Evolutionary conservation across 1,140 invertebrate species (phyloP), one percentile per base, ranked within the genome.

Genomic region (Drosophila pachea): DNA sequence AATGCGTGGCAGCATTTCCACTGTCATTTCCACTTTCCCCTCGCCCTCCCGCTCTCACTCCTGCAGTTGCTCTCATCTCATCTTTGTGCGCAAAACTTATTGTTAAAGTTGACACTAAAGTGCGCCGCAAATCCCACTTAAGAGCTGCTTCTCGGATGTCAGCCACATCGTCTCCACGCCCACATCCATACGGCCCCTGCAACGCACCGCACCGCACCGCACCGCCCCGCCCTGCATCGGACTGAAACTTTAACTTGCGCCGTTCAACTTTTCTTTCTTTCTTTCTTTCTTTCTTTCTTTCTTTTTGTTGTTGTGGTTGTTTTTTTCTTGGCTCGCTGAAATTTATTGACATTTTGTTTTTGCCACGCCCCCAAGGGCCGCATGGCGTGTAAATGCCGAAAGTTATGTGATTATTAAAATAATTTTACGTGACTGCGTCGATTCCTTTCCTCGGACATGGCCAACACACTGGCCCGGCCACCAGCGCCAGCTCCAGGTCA

Each of bases 351-450:
- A 84, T 84, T 84, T 84, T 78, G 75, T 84, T 83, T 68, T 22
- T 54, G 61, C 32, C 53, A 7, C 7, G 12, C 35, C 76, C 76
- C 75, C 70, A 68, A 67, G 76, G 73, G 64, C 62, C 64, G 81
- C 64, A 73, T 52, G 81, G 73, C 76, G 76, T 84, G 76, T 84
- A 84, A 86, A 84, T 86, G 81, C 81, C 81, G 73, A 84, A 84
- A 84, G 81, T 84, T 84, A 84, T 84, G 81, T 84, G 81, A 84
- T 84, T 84, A 84, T 84, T 84, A 84, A 84, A 84, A 84, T 84
- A 84, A 84, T 84, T 84, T 84, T 84, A 84, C 81, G 81, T 84
- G 81, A 84, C 81, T 84, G 81, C 81, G 76, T 74, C 81, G 81
- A 86, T 74, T 84, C 76, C 81, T 86, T 81, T 74, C 22, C 74